Evolutionary conservation across 2,888 invertebrate genomes (phyloP), one percentile per base, ranked within the genome.

Genomic region (Caenorhabditis sp.): DNA sequence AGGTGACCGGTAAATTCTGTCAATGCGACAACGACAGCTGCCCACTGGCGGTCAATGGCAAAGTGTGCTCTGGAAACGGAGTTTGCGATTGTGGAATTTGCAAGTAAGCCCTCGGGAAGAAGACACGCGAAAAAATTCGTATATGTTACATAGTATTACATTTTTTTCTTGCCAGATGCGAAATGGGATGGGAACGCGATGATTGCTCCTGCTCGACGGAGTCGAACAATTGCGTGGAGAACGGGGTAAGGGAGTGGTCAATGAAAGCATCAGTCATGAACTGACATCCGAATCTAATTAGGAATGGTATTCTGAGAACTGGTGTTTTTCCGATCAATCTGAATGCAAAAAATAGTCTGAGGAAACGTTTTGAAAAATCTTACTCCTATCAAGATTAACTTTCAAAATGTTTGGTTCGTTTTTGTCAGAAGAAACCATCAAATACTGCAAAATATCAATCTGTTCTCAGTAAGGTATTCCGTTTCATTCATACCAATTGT

Each of bases 51-150:
- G 69, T 83, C 28, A 74, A 86, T 49, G 91, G 91, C 26, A 66
- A 76, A 54, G 56, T 89, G 54, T 91, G 91, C 77, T 85, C 86
- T 41, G 89, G 89, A 7, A 86, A 89, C 59, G 91, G 91, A 49
- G 88, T 85, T 12, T 91, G 91, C 75, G 82, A 86, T 28, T 91
- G 90, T 63, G 91, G 91, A 49, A 82, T 85, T 56, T 90, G 90
- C 87, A 77, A 86, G 82, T 85, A 61, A 38, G 38, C 38, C 38
- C 38, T 12, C 8, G 12, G 6, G 2, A 38, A 10, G 38, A 38
- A 61, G 64, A 26, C n/a, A 26, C 12, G 26, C 41, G 28, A 35
- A 38, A 64, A 19, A 22, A 41, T 66, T 54, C 38, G 54, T 54
- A 68, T 54, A 68, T 68, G 61, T 56, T 54, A 66, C 63, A 51